These are phyloP conservation scores for Lophochroa leadbeateri DNA, from an alignment of 2,113 vertebrate species.

Conservation along the genomic window DNA sequence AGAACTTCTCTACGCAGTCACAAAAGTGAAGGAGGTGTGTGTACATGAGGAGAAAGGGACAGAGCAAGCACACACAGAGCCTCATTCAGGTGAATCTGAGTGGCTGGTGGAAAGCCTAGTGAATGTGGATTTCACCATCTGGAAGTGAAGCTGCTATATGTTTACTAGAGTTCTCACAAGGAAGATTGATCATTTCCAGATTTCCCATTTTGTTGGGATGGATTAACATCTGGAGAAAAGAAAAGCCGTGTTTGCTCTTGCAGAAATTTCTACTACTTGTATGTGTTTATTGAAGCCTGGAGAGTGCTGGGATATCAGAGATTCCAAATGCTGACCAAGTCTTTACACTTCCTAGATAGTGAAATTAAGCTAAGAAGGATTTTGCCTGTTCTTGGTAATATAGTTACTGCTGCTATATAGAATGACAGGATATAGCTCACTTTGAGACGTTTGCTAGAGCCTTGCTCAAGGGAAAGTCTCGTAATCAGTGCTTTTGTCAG, in stretches of 20 bases:
- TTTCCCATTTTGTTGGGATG: constrained; percentile 26
- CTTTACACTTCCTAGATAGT: not conserved
- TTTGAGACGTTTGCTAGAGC: not conserved
- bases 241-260: not conserved
- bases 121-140: constrained; percentile 44
- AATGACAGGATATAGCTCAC: not conserved
- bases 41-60: fast-evolving
- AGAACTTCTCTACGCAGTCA: not conserved
- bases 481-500: not conserved
- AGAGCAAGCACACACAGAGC: constrained; percentile 14
- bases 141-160: constrained; percentile 54
- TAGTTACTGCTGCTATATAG: not conserved
- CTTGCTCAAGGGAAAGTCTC: not conserved
- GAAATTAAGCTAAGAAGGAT: not conserved
- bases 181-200: constrained; percentile 69
- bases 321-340: not conserved
- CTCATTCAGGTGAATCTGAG: constrained; percentile 48
- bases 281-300: not conserved
- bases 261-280: constrained; percentile 2
- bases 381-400: not conserved
- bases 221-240: constrained; percentile 55
- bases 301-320: not conserved
- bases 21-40: not conserved
- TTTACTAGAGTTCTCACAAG: constrained; percentile 59
- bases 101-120: not conserved